A percentile compares a stretch with the other conserved stretches of the same genome.
These are phyloP conservation scores for Toxonevra muliebris DNA, from an alignment of 2,888 invertebrate genomes.

Conservation along the genomic window DNA sequence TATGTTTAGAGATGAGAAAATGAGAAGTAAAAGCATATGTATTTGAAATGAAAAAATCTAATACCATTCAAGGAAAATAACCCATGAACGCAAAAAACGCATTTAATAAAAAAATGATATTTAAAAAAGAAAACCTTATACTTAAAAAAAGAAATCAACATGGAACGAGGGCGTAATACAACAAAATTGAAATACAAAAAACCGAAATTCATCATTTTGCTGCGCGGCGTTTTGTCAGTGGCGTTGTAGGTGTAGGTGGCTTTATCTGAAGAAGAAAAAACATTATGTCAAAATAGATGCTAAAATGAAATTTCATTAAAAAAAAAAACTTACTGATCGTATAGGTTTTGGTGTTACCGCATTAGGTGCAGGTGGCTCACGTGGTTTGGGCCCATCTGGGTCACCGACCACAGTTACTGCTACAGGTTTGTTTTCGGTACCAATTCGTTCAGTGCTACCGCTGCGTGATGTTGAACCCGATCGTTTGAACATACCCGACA, in stretches of 20 bases:
- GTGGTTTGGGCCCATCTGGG: constrained; percentile 59
- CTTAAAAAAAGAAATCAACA: constrained; percentile 28
- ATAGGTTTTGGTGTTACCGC: constrained; percentile 60
- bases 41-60: not conserved
- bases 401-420: constrained; percentile 65
- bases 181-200: constrained; percentile 17
- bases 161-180: constrained; percentile 30
- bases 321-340: constrained; percentile 50
- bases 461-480: constrained; percentile 72
- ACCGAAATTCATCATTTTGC: constrained; percentile 33
- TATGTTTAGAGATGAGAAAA: not conserved
- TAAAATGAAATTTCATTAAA: not conserved
- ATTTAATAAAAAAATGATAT: constrained; percentile 6
- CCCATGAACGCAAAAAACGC: too few relatives aligned
- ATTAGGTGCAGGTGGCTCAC: constrained; percentile 61
- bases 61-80: not conserved
- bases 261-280: constrained; percentile 51
- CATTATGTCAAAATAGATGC: not conserved
- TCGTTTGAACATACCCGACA: constrained; percentile 85
- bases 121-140: constrained; percentile 30
- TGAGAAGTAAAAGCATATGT: too few relatives aligned
- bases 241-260: constrained; percentile 62
- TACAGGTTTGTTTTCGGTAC: constrained; percentile 66
- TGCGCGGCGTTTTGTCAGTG: constrained; percentile 53
- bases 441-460: constrained; percentile 67